Evolutionary conservation across 2,113 vertebrate genomes (phyloP).

Genomic region (Onychostruthus taczanowskii): DNA sequence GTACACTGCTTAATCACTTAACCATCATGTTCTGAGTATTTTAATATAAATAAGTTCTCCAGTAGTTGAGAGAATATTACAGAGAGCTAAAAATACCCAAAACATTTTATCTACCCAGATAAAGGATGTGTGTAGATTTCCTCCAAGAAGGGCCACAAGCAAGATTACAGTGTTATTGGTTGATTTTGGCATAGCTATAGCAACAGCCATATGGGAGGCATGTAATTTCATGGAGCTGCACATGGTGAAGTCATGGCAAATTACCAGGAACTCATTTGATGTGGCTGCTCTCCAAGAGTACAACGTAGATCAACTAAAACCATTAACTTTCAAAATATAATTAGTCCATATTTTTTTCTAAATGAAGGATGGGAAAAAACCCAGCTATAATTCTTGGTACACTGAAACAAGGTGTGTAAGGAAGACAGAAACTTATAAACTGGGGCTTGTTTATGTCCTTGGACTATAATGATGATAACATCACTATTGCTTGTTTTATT

Average conservation of each 20-base stretch:
- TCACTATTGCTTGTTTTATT: background rate
- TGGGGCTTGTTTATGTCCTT: background rate
- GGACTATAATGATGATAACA: background rate
- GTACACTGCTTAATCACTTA: background rate
- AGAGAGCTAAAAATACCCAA: background rate
- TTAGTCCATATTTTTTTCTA: background rate
- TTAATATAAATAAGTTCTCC: background rate
- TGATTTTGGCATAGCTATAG: conserved; percentile 48
- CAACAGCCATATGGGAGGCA: conserved; percentile 38
- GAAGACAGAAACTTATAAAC: background rate
- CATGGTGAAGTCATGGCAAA: conserved; percentile 22
- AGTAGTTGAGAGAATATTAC: background rate
- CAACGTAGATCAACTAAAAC: conserved; percentile 3
- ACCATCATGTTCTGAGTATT: background rate
- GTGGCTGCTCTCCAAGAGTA: conserved; percentile 36
- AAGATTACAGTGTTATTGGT: conserved; percentile 17
- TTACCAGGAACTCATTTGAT: conserved; percentile 43
- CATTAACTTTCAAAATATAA: conserved; percentile 36
- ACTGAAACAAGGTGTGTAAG: background rate
- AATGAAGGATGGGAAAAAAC: background rate
- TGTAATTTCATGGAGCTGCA: conserved; percentile 27
- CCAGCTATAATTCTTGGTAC: background rate
- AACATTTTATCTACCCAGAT: background rate
- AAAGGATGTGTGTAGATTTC: background rate
- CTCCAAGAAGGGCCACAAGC: background rate